Percentiles rank a stretch among this genome's conserved stretches.
Evolutionary conservation across 2,888 invertebrate species (phyloP).

Genomic region (Anoplius nigerrimus): DNA sequence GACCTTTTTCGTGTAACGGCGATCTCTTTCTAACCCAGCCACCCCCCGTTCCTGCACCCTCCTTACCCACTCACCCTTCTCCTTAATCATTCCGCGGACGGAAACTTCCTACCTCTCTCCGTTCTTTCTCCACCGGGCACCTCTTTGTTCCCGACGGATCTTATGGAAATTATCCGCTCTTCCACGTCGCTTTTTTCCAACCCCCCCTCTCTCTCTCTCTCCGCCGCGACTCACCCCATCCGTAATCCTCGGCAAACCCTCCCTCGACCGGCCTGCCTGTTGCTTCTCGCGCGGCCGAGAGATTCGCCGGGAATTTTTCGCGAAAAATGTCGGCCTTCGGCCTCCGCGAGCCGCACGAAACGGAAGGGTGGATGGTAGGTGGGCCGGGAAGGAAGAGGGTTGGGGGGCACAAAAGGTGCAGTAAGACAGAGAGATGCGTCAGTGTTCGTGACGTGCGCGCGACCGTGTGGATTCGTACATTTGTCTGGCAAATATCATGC

Average conservation of each 20-base stretch:
- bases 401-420: background rate
- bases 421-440: background rate
- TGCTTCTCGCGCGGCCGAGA: conserved; percentile 11
- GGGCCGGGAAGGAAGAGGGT: background rate
- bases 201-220: background rate
- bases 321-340: conserved; percentile 2
- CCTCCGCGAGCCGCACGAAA: background rate
- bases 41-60: background rate
- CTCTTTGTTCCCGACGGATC: conserved; percentile 1
- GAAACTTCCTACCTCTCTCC: background rate
- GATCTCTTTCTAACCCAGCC: background rate
- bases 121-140: background rate
- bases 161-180: conserved; percentile 12
- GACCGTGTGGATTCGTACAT: background rate
- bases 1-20: background rate
- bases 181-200: conserved; percentile 3
- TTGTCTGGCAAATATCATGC: conserved; percentile 1
- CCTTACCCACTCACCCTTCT: background rate
- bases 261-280: conserved; percentile 4
- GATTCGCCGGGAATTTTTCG: conserved; percentile 9
- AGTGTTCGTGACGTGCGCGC: conserved; percentile 1
- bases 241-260: no score
- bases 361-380: background rate
- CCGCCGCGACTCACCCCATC: background rate
- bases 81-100: background rate